Evolutionary conservation across 1,140 invertebrate genomes (phyloP).

Genomic region (Polypedilum pembai): DNA sequence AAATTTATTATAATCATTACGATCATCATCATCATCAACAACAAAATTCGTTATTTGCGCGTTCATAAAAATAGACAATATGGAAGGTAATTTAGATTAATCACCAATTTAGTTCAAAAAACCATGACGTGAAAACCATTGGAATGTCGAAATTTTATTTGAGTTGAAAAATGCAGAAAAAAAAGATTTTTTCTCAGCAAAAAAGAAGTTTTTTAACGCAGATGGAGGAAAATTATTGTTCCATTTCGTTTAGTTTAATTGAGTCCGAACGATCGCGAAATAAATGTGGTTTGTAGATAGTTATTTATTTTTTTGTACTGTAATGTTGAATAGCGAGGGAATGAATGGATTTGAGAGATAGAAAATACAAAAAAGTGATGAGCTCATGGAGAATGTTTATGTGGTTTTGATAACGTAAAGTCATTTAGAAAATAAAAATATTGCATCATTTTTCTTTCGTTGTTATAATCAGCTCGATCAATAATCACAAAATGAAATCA

Average conservation of each 20-base stretch:
- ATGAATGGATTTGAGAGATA: not conserved
- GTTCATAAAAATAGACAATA: constrained; percentile 9
- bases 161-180: not conserved
- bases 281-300: no score
- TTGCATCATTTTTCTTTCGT: not conserved
- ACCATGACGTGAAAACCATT: constrained; percentile 16
- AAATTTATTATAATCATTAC: not conserved
- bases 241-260: constrained; percentile 14
- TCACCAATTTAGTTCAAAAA: constrained; percentile 7
- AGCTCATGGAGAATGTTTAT: not conserved
- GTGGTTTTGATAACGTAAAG: not conserved
- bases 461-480: not conserved
- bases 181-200: not conserved
- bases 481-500: not conserved
- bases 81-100: constrained; percentile 18
- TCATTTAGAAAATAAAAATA: not conserved
- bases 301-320: no score
- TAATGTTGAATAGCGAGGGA: not conserved
- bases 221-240: constrained; percentile 18
- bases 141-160: not conserved
- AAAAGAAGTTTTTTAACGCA: not conserved
- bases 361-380: not conserved
- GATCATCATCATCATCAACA: constrained; percentile 3
- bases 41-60: not conserved
- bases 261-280: constrained; percentile 16